phyloP scores from a whole-genome alignment of 1,140 invertebrate species.

The Vanessa tameamea region DNA sequence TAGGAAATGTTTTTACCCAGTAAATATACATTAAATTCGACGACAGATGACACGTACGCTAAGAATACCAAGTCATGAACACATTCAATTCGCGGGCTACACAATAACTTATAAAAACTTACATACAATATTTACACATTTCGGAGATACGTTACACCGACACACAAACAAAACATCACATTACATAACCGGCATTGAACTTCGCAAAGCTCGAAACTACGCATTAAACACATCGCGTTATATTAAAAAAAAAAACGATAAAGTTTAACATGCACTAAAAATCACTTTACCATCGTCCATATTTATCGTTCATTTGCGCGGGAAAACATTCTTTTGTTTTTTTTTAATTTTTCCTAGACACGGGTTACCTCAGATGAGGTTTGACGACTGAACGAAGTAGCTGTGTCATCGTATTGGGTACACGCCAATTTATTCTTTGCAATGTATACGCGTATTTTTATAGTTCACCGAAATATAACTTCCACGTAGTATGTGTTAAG shows the following conservation, averaged over 20 bases:
- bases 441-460: conserved; percentile 15
- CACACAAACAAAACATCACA: conserved; percentile 36
- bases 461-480: not conserved
- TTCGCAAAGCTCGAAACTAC: conserved; percentile 50
- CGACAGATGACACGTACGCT: not conserved
- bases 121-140: conserved; percentile 8
- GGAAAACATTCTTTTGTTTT: conserved; percentile 59
- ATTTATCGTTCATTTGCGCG: conserved; percentile 59
- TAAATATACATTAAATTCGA: not conserved
- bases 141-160: conserved; percentile 9
- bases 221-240: conserved; percentile 38
- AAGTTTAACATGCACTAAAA: conserved; percentile 50
- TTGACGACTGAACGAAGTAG: conserved; percentile 57
- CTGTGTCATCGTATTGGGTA: conserved; percentile 54
- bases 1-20: not conserved
- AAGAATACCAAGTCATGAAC: not conserved
- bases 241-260: conserved; percentile 25
- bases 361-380: conserved; percentile 44
- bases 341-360: conserved; percentile 45
- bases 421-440: conserved; percentile 50
- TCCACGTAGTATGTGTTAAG: not conserved
- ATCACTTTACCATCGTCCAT: conserved; percentile 73
- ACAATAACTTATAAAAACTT: not conserved
- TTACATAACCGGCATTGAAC: conserved; percentile 66
- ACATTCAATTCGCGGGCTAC: not conserved